phyloP scores from a whole-genome alignment of 2,888 invertebrate genomes.

The Argyresthia albistria region DNA sequence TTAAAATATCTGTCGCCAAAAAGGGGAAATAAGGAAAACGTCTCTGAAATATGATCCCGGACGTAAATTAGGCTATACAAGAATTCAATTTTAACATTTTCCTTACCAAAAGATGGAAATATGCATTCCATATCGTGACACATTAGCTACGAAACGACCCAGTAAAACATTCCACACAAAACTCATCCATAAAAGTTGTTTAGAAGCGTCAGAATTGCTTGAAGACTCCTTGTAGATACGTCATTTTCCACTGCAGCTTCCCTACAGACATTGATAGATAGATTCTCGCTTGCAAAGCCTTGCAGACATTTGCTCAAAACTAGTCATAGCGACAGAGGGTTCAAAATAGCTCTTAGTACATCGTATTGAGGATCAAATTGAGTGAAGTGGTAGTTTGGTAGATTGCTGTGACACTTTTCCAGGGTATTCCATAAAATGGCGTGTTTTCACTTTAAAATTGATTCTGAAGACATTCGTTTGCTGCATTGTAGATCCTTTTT shows the following conservation, averaged over 20 bases:
- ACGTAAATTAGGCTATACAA: neutral
- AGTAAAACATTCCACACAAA: slow-evolving; percentile 6
- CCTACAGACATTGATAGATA: slow-evolving; percentile 19
- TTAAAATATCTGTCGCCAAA: too few species aligned
- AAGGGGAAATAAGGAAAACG: neutral
- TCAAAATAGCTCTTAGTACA: neutral
- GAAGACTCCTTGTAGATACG: neutral
- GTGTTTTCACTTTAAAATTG: neutral
- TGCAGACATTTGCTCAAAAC: too few species aligned
- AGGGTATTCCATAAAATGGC: neutral
- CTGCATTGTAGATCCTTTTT: too few species aligned
- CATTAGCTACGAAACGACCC: slow-evolving; percentile 17
- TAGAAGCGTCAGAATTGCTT: too few species aligned
- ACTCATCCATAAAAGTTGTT: slow-evolving; percentile 4
- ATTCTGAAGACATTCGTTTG: too few species aligned
- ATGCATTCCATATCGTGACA: slow-evolving; percentile 15
- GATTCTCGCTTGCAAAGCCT: neutral
- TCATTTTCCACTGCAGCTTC: slow-evolving; percentile 5
- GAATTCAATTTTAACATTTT: slow-evolving; percentile 1
- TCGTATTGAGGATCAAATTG: too few species aligned
- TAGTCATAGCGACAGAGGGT: slow-evolving; percentile 2
- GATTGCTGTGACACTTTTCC: neutral
- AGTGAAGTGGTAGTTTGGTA: neutral
- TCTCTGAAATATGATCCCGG: neutral
- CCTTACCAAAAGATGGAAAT: neutral